Base-by-base conservation (phyloP, 2,113 vertebrate genomes). In the Microcebus ravelobensis region DNA sequence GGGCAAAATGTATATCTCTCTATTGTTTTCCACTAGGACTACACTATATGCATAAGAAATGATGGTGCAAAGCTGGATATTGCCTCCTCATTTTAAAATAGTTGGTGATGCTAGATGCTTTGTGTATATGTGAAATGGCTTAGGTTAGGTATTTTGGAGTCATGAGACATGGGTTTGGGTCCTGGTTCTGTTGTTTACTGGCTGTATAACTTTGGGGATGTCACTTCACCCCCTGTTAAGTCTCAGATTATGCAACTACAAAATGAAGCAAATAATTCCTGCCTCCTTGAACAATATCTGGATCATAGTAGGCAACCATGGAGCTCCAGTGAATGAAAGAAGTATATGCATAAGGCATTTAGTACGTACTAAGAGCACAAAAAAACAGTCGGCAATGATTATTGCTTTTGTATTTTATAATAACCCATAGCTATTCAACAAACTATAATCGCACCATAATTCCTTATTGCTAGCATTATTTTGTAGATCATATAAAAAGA, bases 331-430 rank as follows among this genome's bases (percentile, higher is more conserved):
- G 36, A 52, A 42, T 83, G 21, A 85, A 57, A 93, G n/a, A 59
- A 86, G 11, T 20, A n/a, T 12, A 29, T 36, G 1, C 45, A 42
- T 36, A 48, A 73, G 52, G 31, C n/a, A 77, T 92, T 86, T 87
- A 76, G 14, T 25, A 90, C 4, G 52, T 20, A 81, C 9, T 14
- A 92, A 90, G 17, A 42, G 34, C 15, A 10, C 17, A 74, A 74
- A 65, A 82, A 42, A 52, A 48, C 82, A 29, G 14, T 48, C 42
- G 79, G 68, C 36, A 85, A 71, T 48, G 84, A 86, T 76, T 67
- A 55, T 55, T 94, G 48, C n/a, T 70, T 91, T 74, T 87, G 3
- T 90, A 34, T 84, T 96, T 92, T 70, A 31, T 79, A 80, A 80
- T 82, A 94, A 71, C n/a, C 31, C 5, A 48, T 90, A 93, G n/a